phyloP scores from a whole-genome alignment of 2,797 vertebrate genomes.

The Gorsachius magnificus region DNA sequence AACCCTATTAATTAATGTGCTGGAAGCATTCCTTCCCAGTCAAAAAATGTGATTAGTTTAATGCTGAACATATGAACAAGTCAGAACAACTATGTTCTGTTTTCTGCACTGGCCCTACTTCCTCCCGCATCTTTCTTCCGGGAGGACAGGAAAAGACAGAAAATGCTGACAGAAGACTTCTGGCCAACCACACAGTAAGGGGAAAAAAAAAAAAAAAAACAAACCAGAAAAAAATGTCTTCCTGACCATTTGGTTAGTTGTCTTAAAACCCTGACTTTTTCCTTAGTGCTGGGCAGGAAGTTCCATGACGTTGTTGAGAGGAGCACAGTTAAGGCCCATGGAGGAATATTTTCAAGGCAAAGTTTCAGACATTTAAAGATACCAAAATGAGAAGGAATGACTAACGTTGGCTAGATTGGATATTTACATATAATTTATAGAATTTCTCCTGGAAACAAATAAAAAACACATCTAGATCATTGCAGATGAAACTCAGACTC shows the following conservation, averaged over 20 bases:
- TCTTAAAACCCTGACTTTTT: background rate
- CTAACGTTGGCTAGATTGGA: background rate
- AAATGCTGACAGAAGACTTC: background rate
- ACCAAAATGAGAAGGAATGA: background rate
- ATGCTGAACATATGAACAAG: background rate
- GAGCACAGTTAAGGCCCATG: background rate
- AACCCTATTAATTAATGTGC: background rate
- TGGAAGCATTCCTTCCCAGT: background rate
- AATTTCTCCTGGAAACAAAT: background rate
- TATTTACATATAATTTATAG: background rate
- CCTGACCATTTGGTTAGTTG: background rate
- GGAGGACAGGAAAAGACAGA: background rate
- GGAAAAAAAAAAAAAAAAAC: no score
- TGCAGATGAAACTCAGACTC: background rate
- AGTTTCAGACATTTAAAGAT: background rate
- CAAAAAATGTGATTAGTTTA: background rate
- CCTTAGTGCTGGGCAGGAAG: background rate
- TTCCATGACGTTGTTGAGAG: background rate
- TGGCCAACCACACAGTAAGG: background rate
- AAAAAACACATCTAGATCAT: background rate
- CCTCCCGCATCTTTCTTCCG: background rate
- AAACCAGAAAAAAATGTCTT: background rate
- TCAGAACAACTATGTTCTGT: background rate
- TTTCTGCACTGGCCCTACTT: background rate
- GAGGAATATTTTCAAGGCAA: background rate